Evolutionary conservation across 2,888 invertebrate genomes (phyloP), one percentile per base, ranked within the genome.

Genomic region (Adelognathus sp.): DNA sequence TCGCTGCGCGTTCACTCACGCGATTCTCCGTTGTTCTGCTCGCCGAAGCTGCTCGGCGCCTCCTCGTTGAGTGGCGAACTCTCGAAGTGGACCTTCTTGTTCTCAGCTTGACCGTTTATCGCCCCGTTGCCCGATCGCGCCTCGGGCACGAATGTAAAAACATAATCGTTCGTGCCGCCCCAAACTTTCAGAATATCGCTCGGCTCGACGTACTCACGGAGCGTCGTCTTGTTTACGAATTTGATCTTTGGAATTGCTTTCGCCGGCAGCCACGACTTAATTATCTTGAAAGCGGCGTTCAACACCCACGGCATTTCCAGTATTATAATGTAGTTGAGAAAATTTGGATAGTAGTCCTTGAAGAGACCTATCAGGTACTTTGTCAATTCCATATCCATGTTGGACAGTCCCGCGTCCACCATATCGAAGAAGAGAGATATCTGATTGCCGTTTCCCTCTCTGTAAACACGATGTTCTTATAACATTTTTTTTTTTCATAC

Each of bases 241-340:
- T 97, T 97, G 90, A 98, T 96, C 91, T 95, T 95, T 87, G 97
- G 96, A 18, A 97, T 96, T 9, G 97, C 98, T 91, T 97, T 96
- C 0, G 97, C 95, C 1, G 98, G 98, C 67, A 99, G 90, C 92
- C 98, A 94, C 0, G 95, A 93, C 91, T 98, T 98, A 6, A 98
- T 96, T 50, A 98, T 94, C 92, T 96, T 98, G 92, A 98, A 98
- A 0, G 97, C 97, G 81, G 98, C 95, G 87, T 96, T 97, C 76
- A 98, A 92, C 0, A 98, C 94, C 98, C 98, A 98, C 0, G 98
- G 97, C 96, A 98, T 97, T 90, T 98, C 98, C 90, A 94, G 97
- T 67, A 98, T 96, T 36, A 98, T 92, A 82, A 98, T 97, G 88
- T 97, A 97, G 86, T 97, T 98, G 79, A 97, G 92, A 87, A 96